Evolutionary conservation across 2,113 vertebrate species (phyloP).

Genomic region (Chamaea fasciata): DNA sequence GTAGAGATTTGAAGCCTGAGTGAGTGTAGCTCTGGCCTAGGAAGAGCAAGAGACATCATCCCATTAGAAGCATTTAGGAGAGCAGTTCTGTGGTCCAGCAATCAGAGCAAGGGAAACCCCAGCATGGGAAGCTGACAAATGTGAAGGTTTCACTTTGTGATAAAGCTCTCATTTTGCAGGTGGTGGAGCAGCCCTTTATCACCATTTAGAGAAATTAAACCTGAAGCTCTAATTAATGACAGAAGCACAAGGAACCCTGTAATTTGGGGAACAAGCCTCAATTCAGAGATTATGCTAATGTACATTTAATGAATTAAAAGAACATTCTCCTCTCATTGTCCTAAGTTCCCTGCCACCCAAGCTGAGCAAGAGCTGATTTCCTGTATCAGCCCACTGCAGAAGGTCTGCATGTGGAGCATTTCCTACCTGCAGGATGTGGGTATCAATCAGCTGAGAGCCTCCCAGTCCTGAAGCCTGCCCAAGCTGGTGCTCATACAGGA

Average conservation of each 20-base stretch:
- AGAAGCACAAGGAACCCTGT: not conserved
- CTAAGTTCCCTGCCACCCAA: not conserved
- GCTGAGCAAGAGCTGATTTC: not conserved
- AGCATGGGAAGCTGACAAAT: not conserved
- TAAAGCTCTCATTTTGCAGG: not conserved
- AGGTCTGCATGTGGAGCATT: not conserved
- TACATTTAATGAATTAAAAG: not conserved
- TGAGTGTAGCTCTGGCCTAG: conserved; percentile 94
- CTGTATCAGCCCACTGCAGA: not conserved
- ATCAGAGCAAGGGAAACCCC: not conserved
- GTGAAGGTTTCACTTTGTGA: not conserved
- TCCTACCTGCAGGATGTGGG: conserved; percentile 92
- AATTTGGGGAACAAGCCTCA: not conserved
- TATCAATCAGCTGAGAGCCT: conserved; percentile 94
- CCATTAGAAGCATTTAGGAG: not conserved
- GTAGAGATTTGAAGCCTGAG: conserved; percentile 95
- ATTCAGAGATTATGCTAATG: not conserved
- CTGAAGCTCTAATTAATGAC: not conserved
- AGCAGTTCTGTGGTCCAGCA: not conserved
- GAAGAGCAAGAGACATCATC: conserved; percentile 9
- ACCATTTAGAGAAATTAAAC: not conserved
- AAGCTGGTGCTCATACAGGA: conserved; percentile 93
- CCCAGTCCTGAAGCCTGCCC: conserved; percentile 93
- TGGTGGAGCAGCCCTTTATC: not conserved
- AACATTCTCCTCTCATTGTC: not conserved